Evolutionary conservation across 2,888 invertebrate genomes (phyloP).

Genomic region (Eurytoma californica): DNA sequence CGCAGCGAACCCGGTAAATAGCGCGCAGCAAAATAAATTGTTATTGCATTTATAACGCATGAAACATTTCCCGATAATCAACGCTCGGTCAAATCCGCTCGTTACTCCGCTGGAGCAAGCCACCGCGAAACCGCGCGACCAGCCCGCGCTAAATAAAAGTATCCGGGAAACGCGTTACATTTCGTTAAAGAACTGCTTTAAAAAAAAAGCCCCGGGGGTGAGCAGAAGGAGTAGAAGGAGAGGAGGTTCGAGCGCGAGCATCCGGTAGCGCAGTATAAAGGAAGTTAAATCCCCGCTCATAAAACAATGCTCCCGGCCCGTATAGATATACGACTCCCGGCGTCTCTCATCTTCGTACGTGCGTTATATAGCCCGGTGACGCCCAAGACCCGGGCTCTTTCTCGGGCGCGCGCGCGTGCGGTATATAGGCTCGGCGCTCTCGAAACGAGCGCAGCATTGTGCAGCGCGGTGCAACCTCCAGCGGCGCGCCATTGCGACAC

Average conservation of each 20-base stretch:
- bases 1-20: too few relatives aligned
- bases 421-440: conserved; percentile 5
- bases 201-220: not conserved
- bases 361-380: conserved; percentile 38
- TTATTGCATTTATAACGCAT: not conserved
- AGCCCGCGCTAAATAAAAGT: not conserved
- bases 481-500: conserved; percentile 30
- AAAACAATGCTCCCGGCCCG: conserved; percentile 14
- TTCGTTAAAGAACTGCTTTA: conserved; percentile 4
- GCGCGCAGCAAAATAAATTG: not conserved
- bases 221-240: too few relatives aligned
- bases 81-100: too few relatives aligned
- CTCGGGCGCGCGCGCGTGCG: not conserved
- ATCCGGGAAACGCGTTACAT: not conserved
- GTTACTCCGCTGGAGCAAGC: too few relatives aligned
- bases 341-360: conserved; percentile 32
- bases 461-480: conserved; percentile 15
- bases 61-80: too few relatives aligned
- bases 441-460: conserved; percentile 24
- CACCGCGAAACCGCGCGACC: too few relatives aligned
- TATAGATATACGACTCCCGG: not conserved
- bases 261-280: conserved; percentile 31
- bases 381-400: conserved; percentile 12
- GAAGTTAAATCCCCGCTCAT: conserved; percentile 27
- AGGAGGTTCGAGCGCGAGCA: not conserved